Evolutionary conservation across 2,888 invertebrate species (phyloP), one percentile per base, ranked within the genome.

Genomic region (Stictocephala bisonia): DNA sequence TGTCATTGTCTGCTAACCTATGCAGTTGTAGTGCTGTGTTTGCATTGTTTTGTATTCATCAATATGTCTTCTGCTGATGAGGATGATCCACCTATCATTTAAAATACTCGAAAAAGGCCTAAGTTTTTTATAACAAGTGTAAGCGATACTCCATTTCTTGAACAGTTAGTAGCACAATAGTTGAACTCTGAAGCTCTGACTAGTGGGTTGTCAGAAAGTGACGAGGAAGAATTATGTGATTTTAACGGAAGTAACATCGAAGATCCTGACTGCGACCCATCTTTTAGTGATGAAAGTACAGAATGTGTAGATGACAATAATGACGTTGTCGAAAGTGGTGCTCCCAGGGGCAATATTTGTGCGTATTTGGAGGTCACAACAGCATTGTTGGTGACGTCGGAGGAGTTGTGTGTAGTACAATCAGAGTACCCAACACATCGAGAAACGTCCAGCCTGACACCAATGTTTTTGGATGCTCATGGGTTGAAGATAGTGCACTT

Each of bases 91-190:
- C 24, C 51, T 51, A n/a, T n/a, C 13, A 13, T 26, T 9, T 26
- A 51, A 24, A 51, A 51, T 20, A 51, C 24, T 26, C 11, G 51
- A 20, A 51, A 51, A 3, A 51, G 51, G 24, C 26, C 51, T 51
- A 51, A 4, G 51, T 15, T 51, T 26, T 26, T 51, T 1, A 26
- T 26, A 20, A 27, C n/a, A 26, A 51, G 13, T 51, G 51, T 27
- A 24, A 51, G 51, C 26, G 27, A 51, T 50, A 50, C 50, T 26
- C 27, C 26, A 27, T 9, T 51, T 13, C 51, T 26, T 9, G 26
- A 51, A 51, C 24, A 26, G 51, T n/a, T 51, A 13, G 26, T 26
- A n/a, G n/a, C n/a, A n/a, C n/a, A n/a, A n/a, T n/a, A n/a, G n/a
- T n/a, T n/a, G n/a, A n/a, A n/a, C n/a, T n/a, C n/a, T n/a, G n/a